These are phyloP conservation scores for Drosophila tristis DNA, from an alignment of 1,140 invertebrate genomes.

Conservation along the genomic window DNA sequence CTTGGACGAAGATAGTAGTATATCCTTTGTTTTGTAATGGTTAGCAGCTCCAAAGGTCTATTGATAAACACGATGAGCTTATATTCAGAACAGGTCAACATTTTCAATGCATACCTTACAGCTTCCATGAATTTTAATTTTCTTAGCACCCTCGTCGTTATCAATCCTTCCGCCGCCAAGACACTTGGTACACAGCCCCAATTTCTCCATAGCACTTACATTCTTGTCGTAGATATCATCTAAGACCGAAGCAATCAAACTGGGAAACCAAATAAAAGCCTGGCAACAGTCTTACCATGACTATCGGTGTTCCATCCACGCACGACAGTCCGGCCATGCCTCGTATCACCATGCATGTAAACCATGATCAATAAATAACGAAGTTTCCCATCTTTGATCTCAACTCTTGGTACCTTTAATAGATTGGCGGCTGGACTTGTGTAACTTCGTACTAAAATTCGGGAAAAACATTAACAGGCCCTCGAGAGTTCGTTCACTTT, in stretches of 20 bases:
- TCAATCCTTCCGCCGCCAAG: conserved; percentile 55
- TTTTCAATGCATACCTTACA: conserved; percentile 40
- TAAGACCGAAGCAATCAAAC: not conserved
- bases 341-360: conserved; percentile 47
- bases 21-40: conserved; percentile 39
- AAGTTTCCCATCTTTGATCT: conserved; percentile 31
- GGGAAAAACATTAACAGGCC: not conserved
- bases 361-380: conserved; percentile 42
- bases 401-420: conserved; percentile 8
- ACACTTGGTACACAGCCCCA: conserved; percentile 41
- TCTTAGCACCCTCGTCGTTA: not conserved
- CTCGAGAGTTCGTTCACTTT: not conserved
- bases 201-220: conserved; percentile 18
- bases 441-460: conserved; percentile 9
- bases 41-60: conserved; percentile 61
- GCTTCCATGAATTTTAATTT: conserved; percentile 38
- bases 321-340: conserved; percentile 36
- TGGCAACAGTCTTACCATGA: conserved; percentile 37
- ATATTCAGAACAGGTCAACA: not conserved
- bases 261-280: too few species aligned
- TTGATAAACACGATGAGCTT: not conserved
- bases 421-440: conserved; percentile 13
- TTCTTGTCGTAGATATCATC: conserved; percentile 33
- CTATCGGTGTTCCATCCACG: conserved; percentile 17
- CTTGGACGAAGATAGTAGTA: conserved; percentile 23